Base-by-base conservation (phyloP, 2,113 vertebrate species). In the Laticauda colubrina region DNA sequence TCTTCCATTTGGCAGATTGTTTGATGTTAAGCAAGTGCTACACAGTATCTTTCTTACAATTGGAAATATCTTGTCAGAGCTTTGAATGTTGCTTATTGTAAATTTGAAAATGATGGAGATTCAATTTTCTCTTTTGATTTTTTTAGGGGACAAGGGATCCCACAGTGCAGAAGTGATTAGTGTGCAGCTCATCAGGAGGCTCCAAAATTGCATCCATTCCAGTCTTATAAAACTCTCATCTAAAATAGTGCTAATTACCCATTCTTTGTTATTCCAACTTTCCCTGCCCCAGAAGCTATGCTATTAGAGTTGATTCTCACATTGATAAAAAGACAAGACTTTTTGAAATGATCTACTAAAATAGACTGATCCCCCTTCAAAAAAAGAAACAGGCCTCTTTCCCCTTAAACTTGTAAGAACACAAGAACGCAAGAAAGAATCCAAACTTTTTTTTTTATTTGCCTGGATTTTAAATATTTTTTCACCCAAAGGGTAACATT, bases 1-100 rank as follows among this genome's bases (percentile, higher is more conserved):
- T 10, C 90, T 69, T 92, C 95, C 85, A 91, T 96, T 94, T 94
- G 88, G 91, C 69, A 93, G 89, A 0, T 29, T 93, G 54, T 26
- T 93, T 53, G 91, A 91, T 20, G 61, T 81, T 87, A 93, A 56
- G 45, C 53, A 91, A 93, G 53, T 55, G 5, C 91, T 94, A 93
- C 87, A 54, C 95, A 48, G 95, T 92, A 48, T 23, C 90, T 93
- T 91, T 29, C 88, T 91, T 94, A 81, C 94, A 94, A 95, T 96
- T 91, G 89, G 3, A 81, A 75, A 92, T 95, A 86, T 94, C 64
- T 53, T 56, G 4, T 3, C 90, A 89, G 48, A 87, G 39, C 93
- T 91, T 93, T 89, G 61, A 21, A 45, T 88, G 75, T 23, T 92
- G 90, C 94, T 93, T 95, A 91, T 53, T 81, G 2, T 85, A 90